A percentile compares a stretch with the other conserved stretches of the same genome.
phyloP scores from a whole-genome alignment of 2,797 vertebrate genomes.

The Macropodus opercularis region DNA sequence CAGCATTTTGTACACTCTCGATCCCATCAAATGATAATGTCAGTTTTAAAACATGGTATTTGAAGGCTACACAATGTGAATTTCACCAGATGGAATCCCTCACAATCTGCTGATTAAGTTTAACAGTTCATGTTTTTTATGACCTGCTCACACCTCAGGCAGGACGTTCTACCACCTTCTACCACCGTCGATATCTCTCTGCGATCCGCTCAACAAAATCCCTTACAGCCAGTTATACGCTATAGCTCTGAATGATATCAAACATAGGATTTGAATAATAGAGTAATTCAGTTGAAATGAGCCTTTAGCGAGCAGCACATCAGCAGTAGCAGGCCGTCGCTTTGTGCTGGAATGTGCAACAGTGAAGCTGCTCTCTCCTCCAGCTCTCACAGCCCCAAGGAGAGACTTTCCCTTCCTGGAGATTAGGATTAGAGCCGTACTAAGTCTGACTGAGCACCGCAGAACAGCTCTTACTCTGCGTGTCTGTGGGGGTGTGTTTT shows the following conservation, averaged over 20 bases:
- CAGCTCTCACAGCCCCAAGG: slow-evolving; percentile 48
- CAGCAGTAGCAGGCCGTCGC: slow-evolving; percentile 41
- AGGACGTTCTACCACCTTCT: not conserved
- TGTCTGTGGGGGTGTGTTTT: slow-evolving; percentile 14
- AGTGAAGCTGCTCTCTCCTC: slow-evolving; percentile 48
- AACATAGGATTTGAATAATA: slow-evolving; percentile 40
- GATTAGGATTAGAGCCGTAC: slow-evolving; percentile 75
- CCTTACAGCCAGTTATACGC: slow-evolving; percentile 6
- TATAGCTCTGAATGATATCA: slow-evolving; percentile 28
- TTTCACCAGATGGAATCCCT: too few species aligned
- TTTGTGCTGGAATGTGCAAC: slow-evolving; percentile 60
- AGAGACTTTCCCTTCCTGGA: slow-evolving; percentile 66
- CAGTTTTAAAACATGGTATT: too few species aligned
- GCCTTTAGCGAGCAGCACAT: slow-evolving; percentile 47
- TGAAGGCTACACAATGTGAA: too few species aligned
- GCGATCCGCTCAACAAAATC: slow-evolving; percentile 3
- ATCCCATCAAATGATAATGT: too few species aligned
- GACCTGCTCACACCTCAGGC: not conserved
- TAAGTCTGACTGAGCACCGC: slow-evolving; percentile 75
- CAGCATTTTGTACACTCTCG: too few species aligned
- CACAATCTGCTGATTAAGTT: too few species aligned
- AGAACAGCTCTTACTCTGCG: slow-evolving; percentile 48
- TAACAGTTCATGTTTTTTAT: not conserved
- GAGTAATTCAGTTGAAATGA: slow-evolving; percentile 36
- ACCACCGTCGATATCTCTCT: not conserved